Evolutionary conservation across 2,797 vertebrate genomes (phyloP).

Genomic region (Trematomus bernacchii): DNA sequence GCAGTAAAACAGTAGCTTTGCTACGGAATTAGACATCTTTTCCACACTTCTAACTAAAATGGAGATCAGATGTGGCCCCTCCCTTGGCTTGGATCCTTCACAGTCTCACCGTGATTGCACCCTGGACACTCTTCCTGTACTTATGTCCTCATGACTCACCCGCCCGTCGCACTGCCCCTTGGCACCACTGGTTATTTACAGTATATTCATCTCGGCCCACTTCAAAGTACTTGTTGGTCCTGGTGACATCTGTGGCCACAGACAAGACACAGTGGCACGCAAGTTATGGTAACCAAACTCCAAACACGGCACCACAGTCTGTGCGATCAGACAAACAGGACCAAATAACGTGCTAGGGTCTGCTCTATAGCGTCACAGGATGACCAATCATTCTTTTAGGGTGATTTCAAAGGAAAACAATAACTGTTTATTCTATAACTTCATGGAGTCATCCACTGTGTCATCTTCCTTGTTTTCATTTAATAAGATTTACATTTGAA

Average conservation of each 20-base stretch:
- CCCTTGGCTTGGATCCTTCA: constrained; percentile 43
- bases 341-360: not conserved
- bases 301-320: constrained; percentile 39
- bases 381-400: constrained; percentile 14
- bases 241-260: constrained; percentile 52
- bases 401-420: constrained; percentile 1
- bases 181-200: constrained; percentile 61
- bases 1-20: constrained; percentile 54
- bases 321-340: constrained; percentile 50
- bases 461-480: not conserved
- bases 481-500: not conserved
- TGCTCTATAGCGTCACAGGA: constrained; percentile 7
- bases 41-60: constrained; percentile 64
- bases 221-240: constrained; percentile 65
- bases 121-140: constrained; percentile 63
- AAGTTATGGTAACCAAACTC: constrained; percentile 49
- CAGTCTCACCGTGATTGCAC: constrained; percentile 53
- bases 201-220: constrained; percentile 53
- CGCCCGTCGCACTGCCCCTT: constrained; percentile 32
- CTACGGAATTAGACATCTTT: constrained; percentile 52
- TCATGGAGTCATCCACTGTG: not conserved
- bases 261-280: constrained; percentile 53
- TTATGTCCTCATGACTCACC: constrained; percentile 64
- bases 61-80: constrained; percentile 71
- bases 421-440: not conserved